Evolutionary conservation across 2,888 invertebrate genomes (phyloP), one percentile per base, ranked within the genome.

Genomic region (Apamea epomidion): DNA sequence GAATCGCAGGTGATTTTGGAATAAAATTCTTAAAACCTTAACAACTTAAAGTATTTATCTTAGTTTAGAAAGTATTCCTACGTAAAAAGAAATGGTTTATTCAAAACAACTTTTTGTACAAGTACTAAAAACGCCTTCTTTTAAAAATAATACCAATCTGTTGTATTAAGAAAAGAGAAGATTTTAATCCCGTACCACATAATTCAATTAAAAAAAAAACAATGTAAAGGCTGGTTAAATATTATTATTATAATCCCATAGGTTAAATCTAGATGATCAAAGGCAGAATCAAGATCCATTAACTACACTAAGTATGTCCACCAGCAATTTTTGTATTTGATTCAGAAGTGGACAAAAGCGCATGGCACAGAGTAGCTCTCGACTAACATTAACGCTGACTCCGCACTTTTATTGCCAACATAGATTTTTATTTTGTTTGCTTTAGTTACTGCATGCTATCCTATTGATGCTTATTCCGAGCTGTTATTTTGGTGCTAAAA

Each of bases 351-450:
- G 48, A 64, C 72, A 67, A 73, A 70, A 29, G 45, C 54, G 72
- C 67, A 86, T 80, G 72, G 73, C 62, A 72, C 58, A 67, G 48
- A 77, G 76, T 72, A 76, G 51, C 76, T 51, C 62, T 73, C 25
- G 62, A 76, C 54, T 64, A 75, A 77, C 78, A 80, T 86, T 84
- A 88, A 82, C 65, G 64, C 73, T 74, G 67, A 78, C 81, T 82
- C 74, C 67, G 37, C 81, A 82, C 58, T 87, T 87, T 87, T 87
- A 88, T 82, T 54, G 64, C 74, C 32, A 70, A 81, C 76, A 82
- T 82, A 79, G 68, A 76, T 84, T 88, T 88, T 81, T 84, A 84
- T 87, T 78, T 67, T 25, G 64, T 77, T 86, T 78, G 32, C 54
- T 60, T 60, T 83, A 77, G 67, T 79, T 68, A 32, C 25, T 73